phyloP scores from a whole-genome alignment of 2,888 invertebrate genomes.

The Apantesis nais region DNA sequence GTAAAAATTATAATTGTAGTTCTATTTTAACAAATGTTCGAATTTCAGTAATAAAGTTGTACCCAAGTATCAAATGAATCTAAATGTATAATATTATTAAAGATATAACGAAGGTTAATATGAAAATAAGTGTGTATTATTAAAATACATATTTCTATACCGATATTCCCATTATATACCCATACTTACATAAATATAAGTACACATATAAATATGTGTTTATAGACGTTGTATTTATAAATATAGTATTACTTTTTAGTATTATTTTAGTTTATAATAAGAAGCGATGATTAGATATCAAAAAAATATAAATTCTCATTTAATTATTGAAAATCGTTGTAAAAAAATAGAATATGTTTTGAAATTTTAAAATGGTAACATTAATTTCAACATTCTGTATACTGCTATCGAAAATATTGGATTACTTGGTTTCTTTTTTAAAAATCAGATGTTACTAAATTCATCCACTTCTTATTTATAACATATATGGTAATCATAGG shows the following conservation, averaged over 20 bases:
- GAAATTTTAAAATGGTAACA: background rate
- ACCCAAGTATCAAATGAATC: too few relatives aligned
- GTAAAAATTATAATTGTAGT: background rate
- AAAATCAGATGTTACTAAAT: background rate
- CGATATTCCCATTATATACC: background rate
- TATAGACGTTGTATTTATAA: background rate
- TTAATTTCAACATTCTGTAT: background rate
- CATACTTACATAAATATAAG: conserved; percentile 2
- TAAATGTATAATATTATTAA: background rate
- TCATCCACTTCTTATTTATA: conserved; percentile 28
- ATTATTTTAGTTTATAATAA: conserved; percentile 6
- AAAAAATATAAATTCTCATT: background rate
- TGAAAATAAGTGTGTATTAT: background rate
- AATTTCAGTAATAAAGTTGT: background rate
- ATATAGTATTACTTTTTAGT: background rate
- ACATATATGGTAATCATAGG: conserved; percentile 15
- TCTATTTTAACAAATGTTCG: background rate
- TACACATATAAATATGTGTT: background rate
- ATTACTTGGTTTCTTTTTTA: background rate
- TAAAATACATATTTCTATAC: background rate
- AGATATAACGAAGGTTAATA: background rate
- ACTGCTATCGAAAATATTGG: background rate
- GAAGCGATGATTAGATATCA: conserved; percentile 4
- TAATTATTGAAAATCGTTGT: background rate
- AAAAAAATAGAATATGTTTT: background rate